Conservation (phyloP, 1,140 invertebrate species). For the Nephila pilipes region DNA sequence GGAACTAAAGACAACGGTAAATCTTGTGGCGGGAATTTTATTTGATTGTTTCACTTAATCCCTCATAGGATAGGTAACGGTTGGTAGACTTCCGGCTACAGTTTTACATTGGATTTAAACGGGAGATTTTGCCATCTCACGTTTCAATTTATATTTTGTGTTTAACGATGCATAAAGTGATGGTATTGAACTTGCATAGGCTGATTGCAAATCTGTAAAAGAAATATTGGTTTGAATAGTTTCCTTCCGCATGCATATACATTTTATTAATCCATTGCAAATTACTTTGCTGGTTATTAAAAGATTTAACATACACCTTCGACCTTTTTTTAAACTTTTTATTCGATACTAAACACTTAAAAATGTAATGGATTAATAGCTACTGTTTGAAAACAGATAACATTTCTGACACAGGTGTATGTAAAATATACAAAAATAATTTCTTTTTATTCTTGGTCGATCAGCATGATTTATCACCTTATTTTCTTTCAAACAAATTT, state of each 20-base stretch:
- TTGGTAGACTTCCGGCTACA: slow-evolving; percentile 45
- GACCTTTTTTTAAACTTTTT: not conserved
- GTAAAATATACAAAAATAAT: too few relatives aligned
- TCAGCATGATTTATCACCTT: too few relatives aligned
- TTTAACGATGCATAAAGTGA: slow-evolving; percentile 44
- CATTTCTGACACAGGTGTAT: too few relatives aligned
- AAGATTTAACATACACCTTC: not conserved
- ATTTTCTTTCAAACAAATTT: too few relatives aligned
- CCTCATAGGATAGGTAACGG: slow-evolving; percentile 35
- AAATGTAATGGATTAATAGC: too few relatives aligned
- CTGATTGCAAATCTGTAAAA: not conserved
- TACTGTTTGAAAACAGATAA: too few relatives aligned
- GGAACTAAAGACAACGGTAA: slow-evolving; percentile 70
- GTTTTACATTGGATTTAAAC: slow-evolving; percentile 29
- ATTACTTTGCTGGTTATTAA: not conserved
- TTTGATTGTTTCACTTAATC: slow-evolving; percentile 54
- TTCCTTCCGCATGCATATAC: not conserved
- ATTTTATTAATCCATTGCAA: not conserved
- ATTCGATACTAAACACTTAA: too few relatives aligned
- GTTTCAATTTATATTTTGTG: slow-evolving; percentile 32
- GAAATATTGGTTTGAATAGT: not conserved
- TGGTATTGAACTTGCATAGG: slow-evolving; percentile 9
- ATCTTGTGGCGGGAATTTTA: slow-evolving; percentile 34
- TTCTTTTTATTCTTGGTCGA: too few relatives aligned
- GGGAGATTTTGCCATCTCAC: slow-evolving; percentile 33